phyloP scores from a whole-genome alignment of 2,113 vertebrate genomes.

The Colistium nudipinnis region DNA sequence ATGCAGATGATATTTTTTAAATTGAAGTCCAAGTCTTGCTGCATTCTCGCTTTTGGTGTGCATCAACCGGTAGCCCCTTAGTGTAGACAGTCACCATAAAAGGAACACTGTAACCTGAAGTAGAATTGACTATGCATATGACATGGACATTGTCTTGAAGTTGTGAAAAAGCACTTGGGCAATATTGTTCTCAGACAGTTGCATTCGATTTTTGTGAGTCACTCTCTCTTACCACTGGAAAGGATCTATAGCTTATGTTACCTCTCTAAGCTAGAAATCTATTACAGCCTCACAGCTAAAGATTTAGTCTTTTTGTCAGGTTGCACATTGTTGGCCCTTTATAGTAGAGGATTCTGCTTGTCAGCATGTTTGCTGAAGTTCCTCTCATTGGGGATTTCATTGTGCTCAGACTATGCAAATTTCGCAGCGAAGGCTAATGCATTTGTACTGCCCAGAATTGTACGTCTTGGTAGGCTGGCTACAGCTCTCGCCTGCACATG shows the following conservation, averaged over 20 bases:
- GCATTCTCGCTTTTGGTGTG: not conserved
- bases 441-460: constrained; percentile 53
- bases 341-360: constrained; percentile 67
- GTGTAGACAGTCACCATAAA: constrained; percentile 2
- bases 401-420: constrained; percentile 76
- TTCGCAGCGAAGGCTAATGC: constrained; percentile 65
- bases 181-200: constrained; percentile 48
- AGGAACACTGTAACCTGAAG: not conserved
- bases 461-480: constrained; percentile 42
- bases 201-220: constrained; percentile 59
- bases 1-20: not conserved
- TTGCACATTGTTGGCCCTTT: constrained; percentile 68
- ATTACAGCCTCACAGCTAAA: constrained; percentile 72
- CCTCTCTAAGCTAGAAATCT: constrained; percentile 76
- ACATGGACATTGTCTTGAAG: constrained; percentile 6
- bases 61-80: not conserved
- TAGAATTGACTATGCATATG: not conserved
- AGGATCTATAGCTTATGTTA: constrained; percentile 73
- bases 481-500: constrained; percentile 25
- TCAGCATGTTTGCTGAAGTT: constrained; percentile 80
- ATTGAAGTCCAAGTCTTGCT: not conserved
- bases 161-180: constrained; percentile 29
- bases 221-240: constrained; percentile 61
- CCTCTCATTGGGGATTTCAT: constrained; percentile 76
- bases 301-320: constrained; percentile 79